phyloP scores from a whole-genome alignment of 2,797 vertebrate species.

The Eleutherodactylus coqui region DNA sequence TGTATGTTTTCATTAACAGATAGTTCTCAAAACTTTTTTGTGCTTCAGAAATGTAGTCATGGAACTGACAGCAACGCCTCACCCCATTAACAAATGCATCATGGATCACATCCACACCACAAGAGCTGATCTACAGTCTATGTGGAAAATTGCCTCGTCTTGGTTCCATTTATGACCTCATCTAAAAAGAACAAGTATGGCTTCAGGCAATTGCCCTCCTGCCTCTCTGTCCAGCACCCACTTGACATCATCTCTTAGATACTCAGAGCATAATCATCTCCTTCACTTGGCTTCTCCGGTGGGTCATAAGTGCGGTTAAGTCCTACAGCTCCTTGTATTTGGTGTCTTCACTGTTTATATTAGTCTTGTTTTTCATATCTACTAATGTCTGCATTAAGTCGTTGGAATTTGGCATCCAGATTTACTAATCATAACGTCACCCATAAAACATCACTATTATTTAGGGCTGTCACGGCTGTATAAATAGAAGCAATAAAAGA shows the following conservation, averaged over 20 bases:
- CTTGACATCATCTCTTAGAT: neutral
- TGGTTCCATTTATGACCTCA: neutral
- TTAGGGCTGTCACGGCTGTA: conserved; percentile 25
- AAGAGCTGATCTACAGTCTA: neutral
- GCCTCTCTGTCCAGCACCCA: neutral
- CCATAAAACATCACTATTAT: conserved; percentile 20
- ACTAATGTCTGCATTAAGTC: conserved; percentile 18
- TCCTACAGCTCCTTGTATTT: neutral
- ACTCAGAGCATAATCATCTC: neutral
- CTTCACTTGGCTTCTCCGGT: neutral
- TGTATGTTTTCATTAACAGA: too few relatives aligned
- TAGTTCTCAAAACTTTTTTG: too few relatives aligned
- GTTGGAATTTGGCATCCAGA: conserved; percentile 24
- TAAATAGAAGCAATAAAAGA: conserved; percentile 29
- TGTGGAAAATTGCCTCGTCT: neutral
- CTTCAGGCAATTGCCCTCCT: neutral
- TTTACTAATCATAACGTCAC: conserved; percentile 33
- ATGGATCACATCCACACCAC: neutral
- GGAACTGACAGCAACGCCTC: neutral
- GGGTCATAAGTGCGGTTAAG: neutral
- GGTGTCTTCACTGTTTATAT: neutral
- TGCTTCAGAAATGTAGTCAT: neutral
- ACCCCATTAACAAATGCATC: neutral
- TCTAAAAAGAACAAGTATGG: neutral
- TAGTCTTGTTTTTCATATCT: neutral